Evolutionary conservation across 2,797 vertebrate species (phyloP).

Genomic region (Esox masquinongy): DNA sequence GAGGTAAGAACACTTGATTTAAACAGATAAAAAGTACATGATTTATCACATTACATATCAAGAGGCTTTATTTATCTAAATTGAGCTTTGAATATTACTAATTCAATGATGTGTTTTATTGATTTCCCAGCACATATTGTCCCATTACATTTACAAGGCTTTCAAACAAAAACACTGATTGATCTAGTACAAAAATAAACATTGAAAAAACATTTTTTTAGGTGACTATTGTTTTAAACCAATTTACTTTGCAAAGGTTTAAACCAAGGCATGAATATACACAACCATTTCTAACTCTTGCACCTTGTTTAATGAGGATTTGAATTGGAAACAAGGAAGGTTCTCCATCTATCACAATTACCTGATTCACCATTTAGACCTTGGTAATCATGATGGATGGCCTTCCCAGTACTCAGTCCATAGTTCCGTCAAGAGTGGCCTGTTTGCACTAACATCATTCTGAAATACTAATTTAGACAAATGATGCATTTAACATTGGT

Average conservation of each 20-base stretch:
- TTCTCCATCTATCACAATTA: conserved; percentile 23
- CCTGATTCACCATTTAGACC: conserved; percentile 13
- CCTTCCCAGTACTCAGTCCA: conserved; percentile 13
- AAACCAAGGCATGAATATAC: background rate
- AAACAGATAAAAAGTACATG: background rate
- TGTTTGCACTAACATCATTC: conserved; percentile 19
- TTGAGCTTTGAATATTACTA: background rate
- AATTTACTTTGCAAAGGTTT: background rate
- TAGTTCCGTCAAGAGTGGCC: background rate
- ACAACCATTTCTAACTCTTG: background rate
- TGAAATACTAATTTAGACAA: background rate
- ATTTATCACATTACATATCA: background rate
- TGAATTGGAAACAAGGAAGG: conserved; percentile 9
- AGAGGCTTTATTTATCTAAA: background rate
- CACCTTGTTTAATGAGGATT: conserved; percentile 4
- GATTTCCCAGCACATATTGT: background rate
- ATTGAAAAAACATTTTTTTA: background rate
- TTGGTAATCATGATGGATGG: conserved; percentile 24
- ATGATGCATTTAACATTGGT: background rate
- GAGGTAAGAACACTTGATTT: background rate
- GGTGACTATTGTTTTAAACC: background rate
- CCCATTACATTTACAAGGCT: background rate
- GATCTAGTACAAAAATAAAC: background rate
- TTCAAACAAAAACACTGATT: background rate
- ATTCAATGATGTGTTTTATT: background rate